Evolutionary conservation across 2,888 invertebrate genomes (phyloP).

Genomic region (Melipona bicolor): DNA sequence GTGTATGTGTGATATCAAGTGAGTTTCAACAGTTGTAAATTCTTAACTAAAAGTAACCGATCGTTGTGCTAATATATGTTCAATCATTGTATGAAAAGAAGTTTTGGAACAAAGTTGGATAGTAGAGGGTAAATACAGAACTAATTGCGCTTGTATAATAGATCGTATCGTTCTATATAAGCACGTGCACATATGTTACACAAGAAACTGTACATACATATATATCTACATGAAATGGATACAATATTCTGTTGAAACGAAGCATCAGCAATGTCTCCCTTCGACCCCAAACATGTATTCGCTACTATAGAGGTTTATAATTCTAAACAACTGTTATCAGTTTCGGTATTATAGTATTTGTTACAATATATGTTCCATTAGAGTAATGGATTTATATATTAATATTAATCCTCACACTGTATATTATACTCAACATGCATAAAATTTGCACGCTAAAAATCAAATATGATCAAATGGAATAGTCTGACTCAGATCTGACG

Average conservation of each 20-base stretch:
- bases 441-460: background rate
- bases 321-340: conserved; percentile 47
- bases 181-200: background rate
- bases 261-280: conserved; percentile 24
- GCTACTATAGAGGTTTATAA: conserved; percentile 28
- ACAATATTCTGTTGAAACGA: conserved; percentile 44
- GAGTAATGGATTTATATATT: background rate
- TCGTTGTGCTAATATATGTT: background rate
- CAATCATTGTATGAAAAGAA: background rate
- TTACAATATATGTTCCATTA: conserved; percentile 5
- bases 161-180: background rate
- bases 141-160: background rate
- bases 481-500: background rate
- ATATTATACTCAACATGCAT: background rate
- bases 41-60: no score
- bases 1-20: no score
- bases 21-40: no score
- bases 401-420: background rate
- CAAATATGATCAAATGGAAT: background rate
- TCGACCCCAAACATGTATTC: conserved; percentile 12
- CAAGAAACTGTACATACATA: background rate
- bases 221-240: conserved; percentile 16
- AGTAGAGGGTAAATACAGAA: background rate
- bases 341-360: background rate
- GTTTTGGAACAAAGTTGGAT: background rate